phyloP scores from a whole-genome alignment of 2,888 invertebrate genomes.

The Gastrophysa polygoni region DNA sequence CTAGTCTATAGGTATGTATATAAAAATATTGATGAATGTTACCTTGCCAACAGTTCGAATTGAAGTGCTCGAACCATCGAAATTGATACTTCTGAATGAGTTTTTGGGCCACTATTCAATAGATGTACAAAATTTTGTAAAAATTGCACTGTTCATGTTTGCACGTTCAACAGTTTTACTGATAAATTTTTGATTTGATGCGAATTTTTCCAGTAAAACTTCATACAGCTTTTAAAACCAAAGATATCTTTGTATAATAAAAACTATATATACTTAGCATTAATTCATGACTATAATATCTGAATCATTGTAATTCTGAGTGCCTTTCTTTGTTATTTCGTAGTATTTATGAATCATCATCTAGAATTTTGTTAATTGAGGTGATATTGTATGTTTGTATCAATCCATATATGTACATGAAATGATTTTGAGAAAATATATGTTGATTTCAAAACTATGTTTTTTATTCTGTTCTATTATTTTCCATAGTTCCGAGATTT shows the following conservation, averaged over 20 bases:
- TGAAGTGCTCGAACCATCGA: constrained; percentile 10
- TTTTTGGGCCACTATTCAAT: neutral
- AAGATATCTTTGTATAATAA: constrained; percentile 46
- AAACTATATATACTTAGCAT: constrained; percentile 17
- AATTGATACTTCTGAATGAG: constrained; percentile 7
- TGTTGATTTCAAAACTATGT: constrained; percentile 39
- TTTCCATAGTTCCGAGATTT: no score
- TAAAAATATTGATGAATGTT: constrained; percentile 10
- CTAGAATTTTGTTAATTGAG: constrained; percentile 29
- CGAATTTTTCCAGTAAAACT: constrained; percentile 54
- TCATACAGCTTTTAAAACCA: constrained; percentile 59
- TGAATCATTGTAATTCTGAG: constrained; percentile 37
- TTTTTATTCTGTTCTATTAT: neutral
- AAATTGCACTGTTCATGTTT: constrained; percentile 50
- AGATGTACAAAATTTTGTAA: constrained; percentile 37
- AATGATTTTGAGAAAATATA: constrained; percentile 42
- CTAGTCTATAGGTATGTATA: constrained; percentile 22
- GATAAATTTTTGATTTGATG: constrained; percentile 41
- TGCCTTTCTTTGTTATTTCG: constrained; percentile 43
- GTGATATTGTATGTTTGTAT: constrained; percentile 39
- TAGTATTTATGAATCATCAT: constrained; percentile 29
- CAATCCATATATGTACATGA: constrained; percentile 30
- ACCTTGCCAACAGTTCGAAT: constrained; percentile 10
- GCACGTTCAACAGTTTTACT: constrained; percentile 56
- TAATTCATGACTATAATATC: constrained; percentile 29